Percentiles rank a stretch among this genome's conserved stretches.
Evolutionary conservation across 2,797 vertebrate genomes (phyloP).

Genomic region (Buphagus erythrorhynchus): DNA sequence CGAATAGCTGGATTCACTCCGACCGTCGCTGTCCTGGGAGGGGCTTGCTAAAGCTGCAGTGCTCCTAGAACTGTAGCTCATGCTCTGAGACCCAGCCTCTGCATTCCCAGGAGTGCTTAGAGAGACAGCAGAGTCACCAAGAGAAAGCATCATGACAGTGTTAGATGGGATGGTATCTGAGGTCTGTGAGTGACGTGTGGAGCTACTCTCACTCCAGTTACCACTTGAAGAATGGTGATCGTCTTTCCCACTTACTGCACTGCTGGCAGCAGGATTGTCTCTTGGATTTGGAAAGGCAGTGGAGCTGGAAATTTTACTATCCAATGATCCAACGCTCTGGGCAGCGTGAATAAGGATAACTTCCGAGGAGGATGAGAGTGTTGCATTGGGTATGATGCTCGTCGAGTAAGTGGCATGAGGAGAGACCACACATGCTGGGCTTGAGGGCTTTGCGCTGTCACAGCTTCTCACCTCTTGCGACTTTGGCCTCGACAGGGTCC

Average conservation of each 20-base stretch:
- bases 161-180: slow-evolving; percentile 62
- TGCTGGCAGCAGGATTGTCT: slow-evolving; percentile 70
- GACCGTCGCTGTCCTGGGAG: slow-evolving; percentile 67
- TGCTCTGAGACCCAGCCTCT: slow-evolving; percentile 72
- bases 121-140: slow-evolving; percentile 76
- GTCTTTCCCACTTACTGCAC: slow-evolving; percentile 42
- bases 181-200: slow-evolving; percentile 61
- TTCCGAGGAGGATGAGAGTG: slow-evolving; percentile 87
- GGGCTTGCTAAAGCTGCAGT: slow-evolving; percentile 42
- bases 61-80: slow-evolving; percentile 49
- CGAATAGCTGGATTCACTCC: slow-evolving; percentile 83
- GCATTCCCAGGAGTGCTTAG: slow-evolving; percentile 65
- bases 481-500: slow-evolving; percentile 80
- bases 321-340: slow-evolving; percentile 65
- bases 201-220: slow-evolving; percentile 72
- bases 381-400: slow-evolving; percentile 91
- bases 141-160: slow-evolving; percentile 72
- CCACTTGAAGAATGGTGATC: slow-evolving; percentile 64
- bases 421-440: slow-evolving; percentile 87
- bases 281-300: slow-evolving; percentile 72
- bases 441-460: slow-evolving; percentile 75
- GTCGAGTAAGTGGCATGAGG: slow-evolving; percentile 90
- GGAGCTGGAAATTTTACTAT: slow-evolving; percentile 61
- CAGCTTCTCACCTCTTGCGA: slow-evolving; percentile 86
- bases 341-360: slow-evolving; percentile 85